Percentiles rank a stretch among this genome's conserved stretches.
Conservation (phyloP, 2,797 vertebrate genomes). For the Poecilia picta region DNA sequence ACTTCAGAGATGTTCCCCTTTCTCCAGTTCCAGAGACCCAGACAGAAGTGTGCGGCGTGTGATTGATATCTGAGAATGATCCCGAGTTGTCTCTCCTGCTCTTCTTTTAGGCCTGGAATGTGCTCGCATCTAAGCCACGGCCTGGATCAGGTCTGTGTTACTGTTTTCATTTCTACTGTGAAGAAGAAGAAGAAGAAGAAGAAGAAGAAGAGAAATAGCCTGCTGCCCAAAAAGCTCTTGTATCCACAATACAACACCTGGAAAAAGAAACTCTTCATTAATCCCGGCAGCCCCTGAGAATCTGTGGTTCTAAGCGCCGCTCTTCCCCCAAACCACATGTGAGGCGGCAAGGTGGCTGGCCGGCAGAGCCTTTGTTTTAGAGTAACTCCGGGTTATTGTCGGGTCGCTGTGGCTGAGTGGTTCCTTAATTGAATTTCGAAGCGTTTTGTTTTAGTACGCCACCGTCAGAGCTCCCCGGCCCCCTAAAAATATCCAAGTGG, state of each 20-base stretch:
- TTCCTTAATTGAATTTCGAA: conserved; percentile 83
- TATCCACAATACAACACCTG: conserved; percentile 87
- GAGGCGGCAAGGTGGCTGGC: conserved; percentile 64
- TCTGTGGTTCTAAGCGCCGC: conserved; percentile 75
- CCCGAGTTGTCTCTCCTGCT: conserved; percentile 22
- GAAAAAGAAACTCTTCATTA: conserved; percentile 85
- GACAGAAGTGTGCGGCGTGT: conserved; percentile 27
- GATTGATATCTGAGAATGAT: conserved; percentile 54
- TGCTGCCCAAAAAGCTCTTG: conserved; percentile 79
- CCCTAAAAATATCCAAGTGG: conserved; percentile 77
- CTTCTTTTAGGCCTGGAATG: conserved; percentile 54
- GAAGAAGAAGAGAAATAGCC: conserved; percentile 65
- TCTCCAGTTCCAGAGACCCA: not conserved
- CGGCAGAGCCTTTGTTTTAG: conserved; percentile 72
- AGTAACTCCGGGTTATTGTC: conserved; percentile 79
- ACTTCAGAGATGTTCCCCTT: conserved; percentile 1
- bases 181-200: conserved; percentile 61
- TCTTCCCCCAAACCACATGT: conserved; percentile 75
- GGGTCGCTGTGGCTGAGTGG: conserved; percentile 79
- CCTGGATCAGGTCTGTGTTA: conserved; percentile 74
- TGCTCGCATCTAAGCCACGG: conserved; percentile 60
- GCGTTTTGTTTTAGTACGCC: conserved; percentile 82
- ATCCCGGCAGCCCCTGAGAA: conserved; percentile 75
- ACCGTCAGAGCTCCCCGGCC: conserved; percentile 62
- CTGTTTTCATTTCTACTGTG: conserved; percentile 83